These are phyloP conservation scores for Rhopalosiphum padi DNA, from an alignment of 1,140 invertebrate genomes.

Conservation along the genomic window DNA sequence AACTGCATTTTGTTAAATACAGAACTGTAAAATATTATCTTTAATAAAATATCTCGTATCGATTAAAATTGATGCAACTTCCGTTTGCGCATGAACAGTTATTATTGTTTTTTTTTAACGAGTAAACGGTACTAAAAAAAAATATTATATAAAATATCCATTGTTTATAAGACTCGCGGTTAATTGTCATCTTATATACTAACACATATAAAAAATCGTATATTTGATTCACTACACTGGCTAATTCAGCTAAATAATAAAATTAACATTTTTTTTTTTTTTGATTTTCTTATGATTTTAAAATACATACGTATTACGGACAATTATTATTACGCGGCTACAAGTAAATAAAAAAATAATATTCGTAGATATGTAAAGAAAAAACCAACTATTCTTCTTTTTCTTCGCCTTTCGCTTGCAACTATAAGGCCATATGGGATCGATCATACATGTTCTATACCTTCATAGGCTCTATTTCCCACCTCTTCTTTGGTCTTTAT, in stretches of 20 bases:
- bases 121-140: neutral
- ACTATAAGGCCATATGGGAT: neutral
- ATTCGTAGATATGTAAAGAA: no score
- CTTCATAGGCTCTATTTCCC: no score
- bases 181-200: neutral
- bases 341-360: neutral
- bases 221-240: neutral
- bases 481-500: neutral
- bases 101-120: neutral
- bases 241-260: neutral
- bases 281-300: neutral
- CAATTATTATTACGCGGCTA: neutral
- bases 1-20: constrained; percentile 1
- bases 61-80: neutral
- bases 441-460: no score
- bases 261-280: no score
- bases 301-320: neutral
- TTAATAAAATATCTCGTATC: neutral
- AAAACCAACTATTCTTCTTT: neutral
- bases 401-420: no score
- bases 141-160: neutral
- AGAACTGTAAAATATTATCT: neutral
- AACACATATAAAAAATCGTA: neutral
- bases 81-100: neutral
- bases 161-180: neutral